These are phyloP conservation scores for Wasmannia auropunctata DNA, from an alignment of 1,140 invertebrate species.

Conservation along the genomic window DNA sequence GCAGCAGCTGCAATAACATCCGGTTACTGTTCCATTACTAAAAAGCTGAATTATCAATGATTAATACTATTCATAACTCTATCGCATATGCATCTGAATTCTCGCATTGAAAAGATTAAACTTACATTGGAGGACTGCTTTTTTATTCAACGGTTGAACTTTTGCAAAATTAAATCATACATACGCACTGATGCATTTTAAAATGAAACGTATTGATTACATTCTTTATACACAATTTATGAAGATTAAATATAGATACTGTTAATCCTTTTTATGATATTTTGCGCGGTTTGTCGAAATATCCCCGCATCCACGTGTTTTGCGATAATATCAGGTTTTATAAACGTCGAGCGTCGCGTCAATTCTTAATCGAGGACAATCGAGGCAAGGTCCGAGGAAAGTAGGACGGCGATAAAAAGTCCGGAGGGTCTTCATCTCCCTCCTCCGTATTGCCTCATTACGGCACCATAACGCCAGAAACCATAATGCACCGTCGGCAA, in stretches of 20 bases:
- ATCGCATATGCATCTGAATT: not conserved
- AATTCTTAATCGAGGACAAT: not conserved
- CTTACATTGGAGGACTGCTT: not conserved
- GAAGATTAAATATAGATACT: not conserved
- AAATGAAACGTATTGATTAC: not conserved
- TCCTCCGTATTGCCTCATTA: conserved; percentile 45
- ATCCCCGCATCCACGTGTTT: not conserved
- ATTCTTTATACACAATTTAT: not conserved
- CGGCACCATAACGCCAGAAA: conserved; percentile 66
- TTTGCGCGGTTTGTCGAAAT: not conserved
- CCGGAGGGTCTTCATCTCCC: conserved; percentile 37
- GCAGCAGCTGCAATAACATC: conserved; percentile 11
- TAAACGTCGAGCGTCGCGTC: not conserved
- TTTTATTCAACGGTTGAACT: not conserved
- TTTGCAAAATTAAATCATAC: not conserved
- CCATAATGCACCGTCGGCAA: conserved; percentile 73
- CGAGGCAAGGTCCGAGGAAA: conserved; percentile 29
- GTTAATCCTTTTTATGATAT: not conserved
- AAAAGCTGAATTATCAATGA: conserved; percentile 39
- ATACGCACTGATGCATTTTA: not conserved
- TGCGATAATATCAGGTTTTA: not conserved
- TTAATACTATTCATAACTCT: conserved; percentile 5
- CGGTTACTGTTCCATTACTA: not conserved
- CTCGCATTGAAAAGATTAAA: not conserved
- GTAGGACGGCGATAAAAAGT: conserved; percentile 38